Evolutionary conservation across 2,113 vertebrate genomes (phyloP).

Genomic region (Sitta europaea): DNA sequence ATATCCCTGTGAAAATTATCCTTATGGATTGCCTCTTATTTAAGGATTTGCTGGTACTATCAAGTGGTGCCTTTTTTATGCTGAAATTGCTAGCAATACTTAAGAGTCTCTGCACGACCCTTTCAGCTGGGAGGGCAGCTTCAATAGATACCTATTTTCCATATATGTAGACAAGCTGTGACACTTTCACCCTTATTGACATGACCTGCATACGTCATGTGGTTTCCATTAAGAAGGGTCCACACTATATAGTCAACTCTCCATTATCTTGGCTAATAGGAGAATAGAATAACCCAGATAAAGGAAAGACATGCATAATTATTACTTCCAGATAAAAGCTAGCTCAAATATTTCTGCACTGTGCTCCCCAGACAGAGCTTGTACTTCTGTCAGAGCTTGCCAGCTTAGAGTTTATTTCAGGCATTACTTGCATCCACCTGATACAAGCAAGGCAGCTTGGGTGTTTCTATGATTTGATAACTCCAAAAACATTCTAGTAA

Average conservation of each 20-base stretch:
- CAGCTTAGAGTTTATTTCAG: slow-evolving; percentile 5
- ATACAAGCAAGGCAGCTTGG: neutral
- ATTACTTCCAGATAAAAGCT: slow-evolving; percentile 28
- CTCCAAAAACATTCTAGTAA: neutral
- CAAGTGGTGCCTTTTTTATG: neutral
- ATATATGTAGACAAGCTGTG: neutral
- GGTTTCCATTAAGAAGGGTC: neutral
- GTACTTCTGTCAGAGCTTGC: slow-evolving; percentile 18
- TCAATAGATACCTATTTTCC: neutral
- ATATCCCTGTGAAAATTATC: slow-evolving; percentile 11
- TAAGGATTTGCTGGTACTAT: neutral
- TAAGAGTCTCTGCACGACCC: neutral
- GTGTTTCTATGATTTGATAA: slow-evolving; percentile 30
- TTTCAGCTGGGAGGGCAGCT: neutral
- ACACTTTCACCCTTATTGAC: neutral
- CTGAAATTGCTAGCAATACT: neutral
- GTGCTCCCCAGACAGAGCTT: neutral
- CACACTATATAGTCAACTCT: neutral
- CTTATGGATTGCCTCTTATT: neutral
- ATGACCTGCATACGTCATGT: neutral
- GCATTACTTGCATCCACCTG: neutral
- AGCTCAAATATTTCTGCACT: neutral
- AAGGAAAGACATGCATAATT: slow-evolving; percentile 43
- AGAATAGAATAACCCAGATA: slow-evolving; percentile 36
- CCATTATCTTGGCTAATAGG: slow-evolving; percentile 30